Evolutionary conservation across 2,113 vertebrate species (phyloP), one percentile per base, ranked within the genome.

Genomic region (Syngnathus scovelli): DNA sequence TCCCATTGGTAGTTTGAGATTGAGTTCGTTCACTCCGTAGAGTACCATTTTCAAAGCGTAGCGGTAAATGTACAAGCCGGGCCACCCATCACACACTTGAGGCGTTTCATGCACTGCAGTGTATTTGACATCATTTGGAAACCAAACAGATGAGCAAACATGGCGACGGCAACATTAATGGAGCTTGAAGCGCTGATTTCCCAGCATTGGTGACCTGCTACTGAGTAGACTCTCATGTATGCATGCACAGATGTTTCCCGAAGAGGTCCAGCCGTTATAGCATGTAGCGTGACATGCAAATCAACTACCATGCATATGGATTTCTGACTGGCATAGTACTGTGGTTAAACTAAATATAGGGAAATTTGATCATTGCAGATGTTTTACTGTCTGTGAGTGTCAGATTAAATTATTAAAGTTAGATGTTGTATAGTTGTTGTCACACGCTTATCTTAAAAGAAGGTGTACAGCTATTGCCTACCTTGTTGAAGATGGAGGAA

Each of bases 161-260:
- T 80, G 79, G 78, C 66, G 46, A 75, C 75, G 77, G 71, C 58
- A 68, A 63, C 81, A 74, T 85, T 76, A 82, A 76, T 75, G 80
- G 82, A 61, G 65, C 71, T 74, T 70, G 51, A 64, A 77, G 76
- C 48, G 36, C 52, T 60, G 43, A 56, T 76, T 78, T 68, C 72
- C 77, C 77, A 64, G 60, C 59, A 54, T 66, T 70, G 80, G 58
- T 43, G 41, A 85, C 56, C 74, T 70, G 75, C 77, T 82, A 33
- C 72, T 67, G 67, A 38, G 65, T 67, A 62, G 71, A 64, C 78
- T 78, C 78, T 78, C 64, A 12, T 76, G 71, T 64, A 63, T 82
- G 71, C 74, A 73, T 69, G 33, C 70, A 46, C 85, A 88, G 85
- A 88, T 80, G 87, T 87, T 90, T 70, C 75, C 86, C 80, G 78